Evolutionary conservation across 2,888 invertebrate species (phyloP).

Genomic region (Drosophila borborema): DNA sequence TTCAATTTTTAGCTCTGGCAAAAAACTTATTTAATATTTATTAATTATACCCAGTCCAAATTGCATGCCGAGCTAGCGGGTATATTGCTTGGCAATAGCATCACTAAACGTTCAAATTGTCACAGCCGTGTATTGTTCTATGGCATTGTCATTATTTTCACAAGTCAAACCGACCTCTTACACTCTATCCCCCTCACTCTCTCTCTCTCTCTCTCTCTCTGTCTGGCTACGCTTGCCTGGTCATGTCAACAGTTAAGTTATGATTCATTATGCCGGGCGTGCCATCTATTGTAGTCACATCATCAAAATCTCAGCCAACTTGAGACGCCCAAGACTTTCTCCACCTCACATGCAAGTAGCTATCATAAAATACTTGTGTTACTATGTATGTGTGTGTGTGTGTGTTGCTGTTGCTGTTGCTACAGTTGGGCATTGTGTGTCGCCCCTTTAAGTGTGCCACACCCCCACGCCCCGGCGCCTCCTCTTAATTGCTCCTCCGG

Average conservation of each 20-base stretch:
- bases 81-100: not conserved
- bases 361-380: conserved; percentile 55
- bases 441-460: conserved; percentile 40
- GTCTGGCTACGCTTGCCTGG: conserved; percentile 11
- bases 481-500: conserved; percentile 59
- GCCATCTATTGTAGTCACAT: conserved; percentile 60
- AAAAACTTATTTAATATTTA: conserved; percentile 65
- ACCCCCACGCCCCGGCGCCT: not conserved
- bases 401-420: conserved; percentile 12
- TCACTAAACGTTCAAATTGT: conserved; percentile 13
- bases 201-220: too few species aligned
- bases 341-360: conserved; percentile 46
- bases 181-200: not conserved
- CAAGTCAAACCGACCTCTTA: not conserved
- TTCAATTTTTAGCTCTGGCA: conserved; percentile 49
- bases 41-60: conserved; percentile 52
- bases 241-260: conserved; percentile 67
- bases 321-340: conserved; percentile 35
- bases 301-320: conserved; percentile 61
- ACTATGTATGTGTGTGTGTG: conserved; percentile 3
- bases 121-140: conserved; percentile 46
- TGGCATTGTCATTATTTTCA: conserved; percentile 25
- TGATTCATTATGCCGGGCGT: conserved; percentile 63
- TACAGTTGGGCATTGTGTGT: conserved; percentile 26
- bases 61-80: conserved; percentile 6